A percentile compares a stretch with the other conserved stretches of the same genome.
Evolutionary conservation across 2,888 invertebrate species (phyloP).

Genomic region (Pammene fasciana): DNA sequence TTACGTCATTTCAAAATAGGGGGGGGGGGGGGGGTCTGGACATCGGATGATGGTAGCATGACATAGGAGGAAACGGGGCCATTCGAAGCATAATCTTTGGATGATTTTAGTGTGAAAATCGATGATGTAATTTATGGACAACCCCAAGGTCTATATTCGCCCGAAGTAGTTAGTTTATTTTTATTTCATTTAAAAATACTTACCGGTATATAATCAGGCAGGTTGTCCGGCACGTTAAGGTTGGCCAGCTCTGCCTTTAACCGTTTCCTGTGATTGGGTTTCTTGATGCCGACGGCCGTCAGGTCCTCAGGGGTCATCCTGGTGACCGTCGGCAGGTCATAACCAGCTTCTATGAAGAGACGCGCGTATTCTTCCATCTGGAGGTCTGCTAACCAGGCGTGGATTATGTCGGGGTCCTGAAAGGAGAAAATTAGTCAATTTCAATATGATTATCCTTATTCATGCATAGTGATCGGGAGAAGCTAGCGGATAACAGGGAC

Average conservation of each 20-base stretch:
- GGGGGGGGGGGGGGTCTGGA: no score
- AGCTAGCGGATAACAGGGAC: no score
- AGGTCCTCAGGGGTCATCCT: slow-evolving; percentile 99
- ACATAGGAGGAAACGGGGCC: no score
- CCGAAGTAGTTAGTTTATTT: neutral
- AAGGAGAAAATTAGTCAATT: slow-evolving; percentile 46
- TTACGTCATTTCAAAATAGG: no score
- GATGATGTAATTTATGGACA: no score
- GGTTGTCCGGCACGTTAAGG: slow-evolving; percentile 95
- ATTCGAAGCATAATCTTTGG: no score
- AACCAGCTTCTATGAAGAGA: slow-evolving; percentile 96
- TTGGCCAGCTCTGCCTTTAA: slow-evolving; percentile 98
- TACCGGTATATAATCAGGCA: slow-evolving; percentile 97
- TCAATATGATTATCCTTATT: no score
- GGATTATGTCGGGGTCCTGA: slow-evolving; percentile 96
- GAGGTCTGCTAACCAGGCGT: slow-evolving; percentile 96
- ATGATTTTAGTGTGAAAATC: no score
- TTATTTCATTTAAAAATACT: slow-evolving; percentile 43
- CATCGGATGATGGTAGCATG: no score
- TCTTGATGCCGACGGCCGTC: slow-evolving; percentile 95
- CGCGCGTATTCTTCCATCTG: slow-evolving; percentile 97
- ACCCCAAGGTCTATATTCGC: no score
- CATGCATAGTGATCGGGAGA: no score
- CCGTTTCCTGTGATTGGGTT: slow-evolving; percentile 97
- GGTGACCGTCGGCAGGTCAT: slow-evolving; percentile 99